A percentile compares a stretch with the other conserved stretches of the same genome.
These are phyloP conservation scores for Nomada hirtipes DNA, from an alignment of 2,888 invertebrate genomes.

Conservation along the genomic window DNA sequence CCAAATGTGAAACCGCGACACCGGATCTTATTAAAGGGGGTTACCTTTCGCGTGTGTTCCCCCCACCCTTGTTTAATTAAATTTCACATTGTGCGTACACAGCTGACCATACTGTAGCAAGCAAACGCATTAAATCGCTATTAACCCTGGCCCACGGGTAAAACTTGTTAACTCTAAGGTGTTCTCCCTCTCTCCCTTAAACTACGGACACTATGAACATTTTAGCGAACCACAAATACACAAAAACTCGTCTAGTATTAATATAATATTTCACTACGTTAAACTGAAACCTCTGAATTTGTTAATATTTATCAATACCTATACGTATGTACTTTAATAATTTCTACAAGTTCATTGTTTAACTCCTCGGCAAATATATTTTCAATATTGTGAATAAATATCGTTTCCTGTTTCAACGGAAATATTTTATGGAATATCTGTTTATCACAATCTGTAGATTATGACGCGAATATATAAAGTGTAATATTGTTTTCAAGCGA, in stretches of 20 bases:
- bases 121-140: constrained; percentile 54
- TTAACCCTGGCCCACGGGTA: constrained; percentile 39
- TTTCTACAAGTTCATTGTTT: too few species aligned
- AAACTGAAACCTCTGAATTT: not conserved
- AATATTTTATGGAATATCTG: too few species aligned
- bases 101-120: constrained; percentile 28
- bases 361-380: too few species aligned
- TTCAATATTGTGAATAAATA: too few species aligned
- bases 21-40: constrained; percentile 49
- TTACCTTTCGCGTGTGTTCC: constrained; percentile 27
- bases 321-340: too few species aligned
- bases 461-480: too few species aligned
- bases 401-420: too few species aligned
- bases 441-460: too few species aligned
- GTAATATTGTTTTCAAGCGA: too few species aligned
- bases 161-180: constrained; percentile 58
- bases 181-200: not conserved
- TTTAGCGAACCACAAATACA: not conserved
- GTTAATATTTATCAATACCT: too few species aligned
- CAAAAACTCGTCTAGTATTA: not conserved
- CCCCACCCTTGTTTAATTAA: constrained; percentile 62
- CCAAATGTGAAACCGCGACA: constrained; percentile 2
- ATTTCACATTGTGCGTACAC: constrained; percentile 54
- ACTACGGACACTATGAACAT: not conserved
- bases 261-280: too few species aligned